Conservation (phyloP, 2,113 vertebrate genomes). For the Probosciger aterrimus region DNA sequence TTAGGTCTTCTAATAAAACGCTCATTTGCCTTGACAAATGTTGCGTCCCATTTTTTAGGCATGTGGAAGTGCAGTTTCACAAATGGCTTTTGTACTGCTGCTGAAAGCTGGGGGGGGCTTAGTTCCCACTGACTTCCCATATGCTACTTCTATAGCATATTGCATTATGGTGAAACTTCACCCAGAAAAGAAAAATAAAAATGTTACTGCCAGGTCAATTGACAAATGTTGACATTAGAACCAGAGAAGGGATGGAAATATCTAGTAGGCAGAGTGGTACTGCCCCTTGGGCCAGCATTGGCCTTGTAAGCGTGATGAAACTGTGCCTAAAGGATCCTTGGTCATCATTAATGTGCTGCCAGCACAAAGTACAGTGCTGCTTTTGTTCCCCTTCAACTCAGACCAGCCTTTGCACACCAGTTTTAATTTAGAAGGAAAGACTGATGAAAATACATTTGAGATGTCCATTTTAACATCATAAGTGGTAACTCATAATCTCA, state of each 20-base stretch:
- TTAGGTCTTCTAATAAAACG: not conserved
- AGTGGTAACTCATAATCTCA: not conserved
- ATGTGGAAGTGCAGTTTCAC: not conserved
- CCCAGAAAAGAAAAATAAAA: not conserved
- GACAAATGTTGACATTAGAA: not conserved
- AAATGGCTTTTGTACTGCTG: not conserved
- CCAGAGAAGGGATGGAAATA: not conserved
- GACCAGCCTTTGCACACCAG: not conserved
- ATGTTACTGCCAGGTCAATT: not conserved
- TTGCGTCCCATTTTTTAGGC: not conserved
- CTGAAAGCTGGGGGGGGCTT: not conserved
- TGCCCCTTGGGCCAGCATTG: not conserved
- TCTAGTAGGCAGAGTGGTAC: not conserved
- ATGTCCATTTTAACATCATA: not conserved
- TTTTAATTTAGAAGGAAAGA: slow-evolving; percentile 4
- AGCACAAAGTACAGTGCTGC: not conserved
- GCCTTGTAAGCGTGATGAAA: not conserved
- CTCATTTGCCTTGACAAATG: not conserved
- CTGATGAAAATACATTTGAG: not conserved
- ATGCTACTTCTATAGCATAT: not conserved
- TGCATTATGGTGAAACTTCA: not conserved
- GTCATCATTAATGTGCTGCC: not conserved
- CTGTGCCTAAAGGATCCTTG: not conserved
- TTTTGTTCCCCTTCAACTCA: not conserved
- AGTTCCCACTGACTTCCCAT: fast-evolving